A percentile compares a stretch with the other conserved stretches of the same genome.
phyloP scores from a whole-genome alignment of 2,113 vertebrate genomes.

The Barbus barbus region DNA sequence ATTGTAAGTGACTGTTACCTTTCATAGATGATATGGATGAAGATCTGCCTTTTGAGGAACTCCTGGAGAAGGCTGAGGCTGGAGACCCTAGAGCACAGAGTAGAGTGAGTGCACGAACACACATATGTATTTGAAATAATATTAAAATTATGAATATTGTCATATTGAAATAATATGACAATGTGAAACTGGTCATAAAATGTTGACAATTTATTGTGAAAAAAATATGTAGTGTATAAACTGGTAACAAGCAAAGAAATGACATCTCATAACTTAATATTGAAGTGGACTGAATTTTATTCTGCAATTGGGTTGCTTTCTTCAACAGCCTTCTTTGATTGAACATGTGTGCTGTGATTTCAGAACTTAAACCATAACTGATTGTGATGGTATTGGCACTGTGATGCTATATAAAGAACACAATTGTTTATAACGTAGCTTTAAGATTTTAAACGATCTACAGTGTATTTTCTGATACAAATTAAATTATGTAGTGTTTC shows the following conservation, averaged over 20 bases:
- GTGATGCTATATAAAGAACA: background rate
- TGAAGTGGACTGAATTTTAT: background rate
- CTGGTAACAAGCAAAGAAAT: background rate
- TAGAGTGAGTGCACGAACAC: conserved; percentile 71
- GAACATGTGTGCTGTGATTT: background rate
- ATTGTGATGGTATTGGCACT: background rate
- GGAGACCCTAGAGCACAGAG: conserved; percentile 89
- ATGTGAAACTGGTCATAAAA: background rate
- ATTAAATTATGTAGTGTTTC: background rate
- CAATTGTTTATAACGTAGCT: background rate
- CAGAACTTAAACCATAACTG: background rate
- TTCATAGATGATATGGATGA: conserved; percentile 73
- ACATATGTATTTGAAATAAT: background rate
- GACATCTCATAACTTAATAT: background rate
- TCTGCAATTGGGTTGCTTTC: background rate
- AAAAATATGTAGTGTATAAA: background rate
- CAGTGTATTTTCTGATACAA: background rate
- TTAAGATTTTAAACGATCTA: background rate
- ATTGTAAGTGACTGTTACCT: background rate
- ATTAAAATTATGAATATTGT: background rate
- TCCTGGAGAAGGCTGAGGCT: conserved; percentile 83
- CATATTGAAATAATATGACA: background rate
- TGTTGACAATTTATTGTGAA: background rate
- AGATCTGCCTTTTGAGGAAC: conserved; percentile 79
- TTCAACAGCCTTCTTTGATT: background rate